Evolutionary conservation across 2,113 vertebrate species (phyloP).

Genomic region (Corvus moneduloides): DNA sequence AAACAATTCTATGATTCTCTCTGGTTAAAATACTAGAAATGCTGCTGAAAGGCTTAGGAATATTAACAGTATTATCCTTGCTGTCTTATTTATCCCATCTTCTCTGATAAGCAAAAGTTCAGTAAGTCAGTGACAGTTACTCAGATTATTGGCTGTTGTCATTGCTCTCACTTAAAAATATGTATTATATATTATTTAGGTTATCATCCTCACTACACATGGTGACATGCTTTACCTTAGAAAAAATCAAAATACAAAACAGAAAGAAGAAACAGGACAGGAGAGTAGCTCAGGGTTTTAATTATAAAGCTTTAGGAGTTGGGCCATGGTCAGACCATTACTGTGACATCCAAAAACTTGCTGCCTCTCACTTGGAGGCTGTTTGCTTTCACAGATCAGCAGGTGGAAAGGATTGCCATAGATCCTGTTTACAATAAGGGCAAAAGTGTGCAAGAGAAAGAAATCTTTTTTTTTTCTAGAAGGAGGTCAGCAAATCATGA

Average conservation of each 20-base stretch:
- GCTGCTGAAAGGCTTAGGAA: conserved; percentile 34
- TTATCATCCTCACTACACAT: neutral
- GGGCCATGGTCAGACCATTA: neutral
- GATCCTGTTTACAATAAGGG: neutral
- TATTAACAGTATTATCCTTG: conserved; percentile 4
- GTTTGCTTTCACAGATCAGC: neutral
- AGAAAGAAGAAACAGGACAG: neutral
- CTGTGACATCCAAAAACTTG: neutral
- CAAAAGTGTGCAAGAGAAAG: neutral
- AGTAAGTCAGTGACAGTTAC: neutral
- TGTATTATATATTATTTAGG: neutral
- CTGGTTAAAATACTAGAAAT: conserved; percentile 52
- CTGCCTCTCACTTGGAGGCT: neutral
- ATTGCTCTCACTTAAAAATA: neutral
- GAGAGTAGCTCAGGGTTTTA: neutral
- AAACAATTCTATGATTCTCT: neutral
- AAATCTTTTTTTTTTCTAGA: neutral
- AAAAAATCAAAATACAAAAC: neutral
- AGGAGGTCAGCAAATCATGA: neutral
- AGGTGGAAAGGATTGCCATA: neutral
- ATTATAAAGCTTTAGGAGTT: neutral
- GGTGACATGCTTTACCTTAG: neutral
- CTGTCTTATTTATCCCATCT: neutral
- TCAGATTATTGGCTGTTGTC: neutral
- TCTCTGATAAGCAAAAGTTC: neutral